phyloP scores from a whole-genome alignment of 2,113 vertebrate genomes.

The Campylorhamphus procurvoides region DNA sequence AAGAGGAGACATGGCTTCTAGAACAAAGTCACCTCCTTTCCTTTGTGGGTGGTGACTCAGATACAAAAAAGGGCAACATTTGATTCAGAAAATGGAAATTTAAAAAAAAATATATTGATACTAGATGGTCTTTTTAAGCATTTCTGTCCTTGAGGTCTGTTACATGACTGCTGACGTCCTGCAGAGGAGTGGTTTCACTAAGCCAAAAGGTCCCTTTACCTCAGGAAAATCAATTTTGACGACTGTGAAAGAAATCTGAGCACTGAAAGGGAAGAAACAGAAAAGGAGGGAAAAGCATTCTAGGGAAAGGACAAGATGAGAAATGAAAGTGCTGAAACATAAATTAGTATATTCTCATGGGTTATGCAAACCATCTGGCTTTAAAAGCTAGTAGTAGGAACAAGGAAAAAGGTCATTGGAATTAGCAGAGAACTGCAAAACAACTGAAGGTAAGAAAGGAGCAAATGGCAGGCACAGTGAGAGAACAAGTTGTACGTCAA shows the following conservation, averaged over 20 bases:
- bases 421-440: constrained; percentile 59
- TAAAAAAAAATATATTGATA: neutral
- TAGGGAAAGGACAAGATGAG: constrained; percentile 49
- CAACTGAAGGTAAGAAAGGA: constrained; percentile 50
- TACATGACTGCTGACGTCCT: neutral
- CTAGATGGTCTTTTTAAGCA: neutral
- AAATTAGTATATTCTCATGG: constrained; percentile 68
- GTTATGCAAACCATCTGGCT: constrained; percentile 51
- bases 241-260: neutral
- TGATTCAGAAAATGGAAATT: neutral
- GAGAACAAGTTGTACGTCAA: constrained; percentile 49
- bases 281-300: constrained; percentile 37
- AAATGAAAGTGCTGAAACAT: constrained; percentile 62
- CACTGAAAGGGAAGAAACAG: neutral
- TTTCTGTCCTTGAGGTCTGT: neutral
- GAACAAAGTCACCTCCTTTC: neutral
- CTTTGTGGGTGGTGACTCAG: neutral
- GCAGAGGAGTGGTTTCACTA: neutral
- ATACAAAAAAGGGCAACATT: neutral
- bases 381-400: constrained; percentile 25
- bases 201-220: neutral
- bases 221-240: constrained; percentile 19
- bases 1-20: neutral
- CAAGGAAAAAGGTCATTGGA: constrained; percentile 50
- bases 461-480: constrained; percentile 30